Evolutionary conservation across 1,140 invertebrate genomes (phyloP), one percentile per base, ranked within the genome.

Genomic region (Drosophila lini): DNA sequence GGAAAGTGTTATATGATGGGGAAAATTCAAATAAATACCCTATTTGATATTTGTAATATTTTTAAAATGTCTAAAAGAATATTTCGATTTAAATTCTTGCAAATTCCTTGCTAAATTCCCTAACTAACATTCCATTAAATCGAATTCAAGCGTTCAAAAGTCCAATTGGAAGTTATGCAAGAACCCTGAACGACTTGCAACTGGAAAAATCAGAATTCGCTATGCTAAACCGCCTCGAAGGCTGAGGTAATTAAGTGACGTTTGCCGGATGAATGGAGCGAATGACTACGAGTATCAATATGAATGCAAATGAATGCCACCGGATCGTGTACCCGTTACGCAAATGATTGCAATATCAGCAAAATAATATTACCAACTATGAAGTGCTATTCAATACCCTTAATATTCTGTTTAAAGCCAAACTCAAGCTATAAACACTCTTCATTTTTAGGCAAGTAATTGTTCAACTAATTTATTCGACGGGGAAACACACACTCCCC

Each of bases 131-230:
- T 22, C 19, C 19, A 22, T 22, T 22, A 1, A 22, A 22, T 22
- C 22, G 22, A 22, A 28, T 28, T 1, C 5, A 28, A 28, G 6
- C 11, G 15, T 25, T 32, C n/a, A 0, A 52, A 41, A 50, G 44
- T 68, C 36, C 36, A 44, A 31, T 3, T 36, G 16, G 3, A 25
- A 64, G 50, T 75, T 74, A 63, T 74, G 42, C 34, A 57, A 56
- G 31, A 42, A 40, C 11, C 31, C 62, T 15, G 32, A 53, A 22
- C 50, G 16, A 36, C 8, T 53, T 53, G 32, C 50, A 28, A 71
- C 65, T 50, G 69, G 59, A 58, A 58, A 64, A 65, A 64, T 58
- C 60, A 22, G 60, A 48, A 74, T 75, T 75, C 11, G 44, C 32
- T 34, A 64, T 64, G 73, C 73, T 40, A 74, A 75, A 40, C 47